These are phyloP conservation scores for Acanthococcus lagerstroemiae DNA, from an alignment of 2,888 invertebrate species.

Conservation along the genomic window DNA sequence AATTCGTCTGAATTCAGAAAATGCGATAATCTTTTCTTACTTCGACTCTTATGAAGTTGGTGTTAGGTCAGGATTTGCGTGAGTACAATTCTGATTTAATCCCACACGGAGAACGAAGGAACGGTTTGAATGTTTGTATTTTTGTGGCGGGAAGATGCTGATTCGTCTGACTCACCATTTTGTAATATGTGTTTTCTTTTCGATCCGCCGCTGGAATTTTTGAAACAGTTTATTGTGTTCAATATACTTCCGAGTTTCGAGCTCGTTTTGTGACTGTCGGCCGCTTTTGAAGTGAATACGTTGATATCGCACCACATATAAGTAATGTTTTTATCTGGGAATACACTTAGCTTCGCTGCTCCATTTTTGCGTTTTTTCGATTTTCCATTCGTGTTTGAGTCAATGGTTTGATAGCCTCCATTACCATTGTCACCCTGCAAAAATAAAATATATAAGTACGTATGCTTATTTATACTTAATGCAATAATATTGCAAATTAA, in stretches of 20 bases:
- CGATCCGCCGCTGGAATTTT: conserved; percentile 10
- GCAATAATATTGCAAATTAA: too few species aligned
- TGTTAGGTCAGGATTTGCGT: too few species aligned
- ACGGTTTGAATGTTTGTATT: too few species aligned
- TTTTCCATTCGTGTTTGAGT: neutral
- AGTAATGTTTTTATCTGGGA: conserved; percentile 36
- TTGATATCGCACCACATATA: conserved; percentile 73
- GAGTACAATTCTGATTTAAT: too few species aligned
- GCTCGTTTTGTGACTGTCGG: conserved; percentile 41
- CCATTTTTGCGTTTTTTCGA: conserved; percentile 5
- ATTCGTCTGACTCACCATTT: conserved; percentile 58
- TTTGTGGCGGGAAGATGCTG: too few species aligned
- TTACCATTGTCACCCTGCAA: neutral
- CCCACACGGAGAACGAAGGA: too few species aligned
- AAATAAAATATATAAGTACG: too few species aligned
- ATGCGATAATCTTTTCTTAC: too few species aligned
- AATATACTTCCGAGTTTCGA: conserved; percentile 20
- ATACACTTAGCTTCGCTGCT: conserved; percentile 10
- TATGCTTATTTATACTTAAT: too few species aligned
- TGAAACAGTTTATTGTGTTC: conserved; percentile 18
- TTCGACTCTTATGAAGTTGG: too few species aligned
- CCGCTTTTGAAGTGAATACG: conserved; percentile 55
- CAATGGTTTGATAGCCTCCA: neutral
- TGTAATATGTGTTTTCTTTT: conserved; percentile 60
- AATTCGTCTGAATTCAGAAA: too few species aligned